Evolutionary conservation across 2,797 vertebrate species (phyloP), one percentile per base, ranked within the genome.

Genomic region (Rhodeus uyekii): DNA sequence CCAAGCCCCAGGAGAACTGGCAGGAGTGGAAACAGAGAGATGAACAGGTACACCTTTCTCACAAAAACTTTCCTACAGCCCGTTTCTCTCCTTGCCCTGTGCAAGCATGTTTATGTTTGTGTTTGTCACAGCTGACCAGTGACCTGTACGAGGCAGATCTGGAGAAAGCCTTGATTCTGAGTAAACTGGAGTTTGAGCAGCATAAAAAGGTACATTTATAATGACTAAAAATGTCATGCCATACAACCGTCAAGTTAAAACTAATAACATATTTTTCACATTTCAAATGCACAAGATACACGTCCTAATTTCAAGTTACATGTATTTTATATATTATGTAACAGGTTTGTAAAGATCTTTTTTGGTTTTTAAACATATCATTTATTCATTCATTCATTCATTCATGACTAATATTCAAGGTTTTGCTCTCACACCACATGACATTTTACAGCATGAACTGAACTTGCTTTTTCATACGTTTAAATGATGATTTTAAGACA

Each of bases 61-160:
- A 36, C 10, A 22, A 2, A 53, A 24, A 38, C 36, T 65, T 44
- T 67, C 9, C 22, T 48, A 4, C 22, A 32, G 27, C n/a, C 29
- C 9, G 1, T 63, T 19, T 74, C 48, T 42, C 39, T 44, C 22
- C 8, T 39, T 46, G 13, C 42, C 65, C 2, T 44, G 61, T 34
- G 12, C 76, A 42, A 68, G 80, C 74, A 13, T 76, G 16, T 65
- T 39, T 38, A 68, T 50, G 72, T 81, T 53, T 73, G 65, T 75
- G 13, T 68, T 34, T 34, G 63, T 82, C 87, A 80, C 85, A 99
- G 97, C 92, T 99, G 86, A 98, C 97, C 82, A 94, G 94, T 89
- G 96, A 99, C 89, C 92, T 99, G 86, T 99, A 96, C 89, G 96
- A 98, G 91, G 97, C 96, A 22, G 97, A 99, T 90, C 93, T 99